A percentile compares a stretch with the other conserved stretches of the same genome.
These are phyloP conservation scores for Furcifer pardalis DNA, from an alignment of 2,797 vertebrate species.

Conservation along the genomic window DNA sequence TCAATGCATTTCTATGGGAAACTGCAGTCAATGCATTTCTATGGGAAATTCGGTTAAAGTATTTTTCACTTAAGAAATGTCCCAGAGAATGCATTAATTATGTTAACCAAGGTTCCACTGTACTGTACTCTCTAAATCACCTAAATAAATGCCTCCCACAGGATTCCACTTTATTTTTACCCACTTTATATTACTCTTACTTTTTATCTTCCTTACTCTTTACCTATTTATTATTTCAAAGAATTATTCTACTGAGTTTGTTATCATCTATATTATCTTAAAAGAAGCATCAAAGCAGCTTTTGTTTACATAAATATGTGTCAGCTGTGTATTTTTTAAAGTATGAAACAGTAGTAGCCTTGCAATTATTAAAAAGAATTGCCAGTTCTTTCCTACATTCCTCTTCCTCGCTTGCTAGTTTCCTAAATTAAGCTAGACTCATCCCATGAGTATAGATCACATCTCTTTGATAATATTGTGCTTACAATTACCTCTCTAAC, in stretches of 20 bases:
- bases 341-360: not conserved
- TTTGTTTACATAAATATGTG: not conserved
- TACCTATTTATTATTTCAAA: not conserved
- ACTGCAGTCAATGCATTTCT: too few species aligned
- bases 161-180: not conserved
- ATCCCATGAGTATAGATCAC: not conserved
- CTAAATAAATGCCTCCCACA: not conserved
- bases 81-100: too few species aligned
- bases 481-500: not conserved
- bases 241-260: not conserved
- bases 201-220: not conserved
- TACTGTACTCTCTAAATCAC: not conserved
- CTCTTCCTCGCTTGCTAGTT: not conserved
- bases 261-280: not conserved
- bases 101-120: too few species aligned
- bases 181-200: too few species aligned
- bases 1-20: too few species aligned
- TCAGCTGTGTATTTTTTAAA: slow-evolving; percentile 2
- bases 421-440: not conserved
- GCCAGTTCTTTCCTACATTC: not conserved
- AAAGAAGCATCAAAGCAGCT: not conserved
- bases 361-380: not conserved
- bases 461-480: not conserved
- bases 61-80: too few species aligned
- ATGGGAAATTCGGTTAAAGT: too few species aligned